Evolutionary conservation across 2,113 vertebrate genomes (phyloP), one percentile per base, ranked within the genome.

Genomic region (Albula goreensis): DNA sequence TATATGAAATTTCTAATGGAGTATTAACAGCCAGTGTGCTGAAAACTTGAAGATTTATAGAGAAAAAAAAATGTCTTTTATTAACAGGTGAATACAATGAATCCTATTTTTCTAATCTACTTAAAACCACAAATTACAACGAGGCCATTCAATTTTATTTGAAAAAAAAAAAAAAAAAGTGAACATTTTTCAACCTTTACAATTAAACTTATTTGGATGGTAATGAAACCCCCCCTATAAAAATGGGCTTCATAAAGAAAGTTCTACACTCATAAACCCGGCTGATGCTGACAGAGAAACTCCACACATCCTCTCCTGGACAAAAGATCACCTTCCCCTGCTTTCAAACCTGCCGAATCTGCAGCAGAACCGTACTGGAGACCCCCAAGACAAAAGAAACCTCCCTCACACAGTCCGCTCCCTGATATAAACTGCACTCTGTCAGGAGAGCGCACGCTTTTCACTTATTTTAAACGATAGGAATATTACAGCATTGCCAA

Each of bases 1-100:
- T 97, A 96, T 97, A 97, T 95, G 96, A 98, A 97, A 96, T 98
- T 97, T 97, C 94, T 96, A 97, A 97, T 97, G 94, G 90, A 93
- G 91, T 85, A 94, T 95, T 93, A 91, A 93, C 88, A 91, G 95
- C 90, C 91, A 92, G 93, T 94, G 91, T 89, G 93, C 88, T 89
- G 70, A 93, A 88, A 94, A 92, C 90, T 94, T 92, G 91, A 93
- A 50, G 90, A 94, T 95, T 88, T 90, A 92, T 50, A 85, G 52
- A 77, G 52, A 77, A 48, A 22, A 50, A 78, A 85, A 25, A 11
- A 78, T 82, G 50, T 92, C 17, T 93, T 91, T 91, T 93, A 92
- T 90, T 91, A 92, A 91, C 85, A 86, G 88, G 85, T 91, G 89
- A 93, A 92, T 87, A 70, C 88, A 87, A 87, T 25, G 84, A 85